Evolutionary conservation across 2,113 vertebrate species (phyloP), one percentile per base, ranked within the genome.

Genomic region (Bostrychus sinensis): DNA sequence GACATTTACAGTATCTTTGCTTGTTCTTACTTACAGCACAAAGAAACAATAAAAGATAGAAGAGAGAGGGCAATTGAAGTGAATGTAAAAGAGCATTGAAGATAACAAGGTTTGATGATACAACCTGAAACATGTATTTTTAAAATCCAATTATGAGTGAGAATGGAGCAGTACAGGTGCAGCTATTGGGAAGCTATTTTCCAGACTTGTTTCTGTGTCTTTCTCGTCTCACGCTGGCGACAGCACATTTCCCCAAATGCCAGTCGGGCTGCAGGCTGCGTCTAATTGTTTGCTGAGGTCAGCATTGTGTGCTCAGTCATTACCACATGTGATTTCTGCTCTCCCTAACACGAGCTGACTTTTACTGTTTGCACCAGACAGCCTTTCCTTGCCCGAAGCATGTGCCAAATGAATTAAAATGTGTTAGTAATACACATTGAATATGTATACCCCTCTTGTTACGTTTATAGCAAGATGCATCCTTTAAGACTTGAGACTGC

Each of bases 281-380:
- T 57, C 81, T 86, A 83, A 87, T 86, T 87, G 83, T 80, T 66
- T 76, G 78, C 85, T 84, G 76, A 82, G 78, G 66, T 83, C 82
- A 83, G 85, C 77, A 48, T 77, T 45, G 48, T 62, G 14, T 19
- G 38, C 45, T 41, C 46, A 13, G 22, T 60, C 46, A 56, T 75
- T 77, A 60, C 46, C 0, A 1, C n/a, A 38, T 9, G 5, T 80
- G 82, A 87, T 85, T 79, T 76, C 72, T 77, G 83, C 56, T 70
- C 63, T 72, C 38, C 46, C 66, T 70, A 75, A 85, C 78, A 77
- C 54, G 64, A 70, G 58, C 54, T 69, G 83, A 81, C 78, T 75
- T 46, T 64, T 34, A 41, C 65, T 75, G 77, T 79, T 84, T 58
- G 43, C 37, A 46, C 20, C 58, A 66, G 53, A 45, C 8, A 1